Evolutionary conservation across 2,113 vertebrate species (phyloP).

Genomic region (Centropus bengalensis): DNA sequence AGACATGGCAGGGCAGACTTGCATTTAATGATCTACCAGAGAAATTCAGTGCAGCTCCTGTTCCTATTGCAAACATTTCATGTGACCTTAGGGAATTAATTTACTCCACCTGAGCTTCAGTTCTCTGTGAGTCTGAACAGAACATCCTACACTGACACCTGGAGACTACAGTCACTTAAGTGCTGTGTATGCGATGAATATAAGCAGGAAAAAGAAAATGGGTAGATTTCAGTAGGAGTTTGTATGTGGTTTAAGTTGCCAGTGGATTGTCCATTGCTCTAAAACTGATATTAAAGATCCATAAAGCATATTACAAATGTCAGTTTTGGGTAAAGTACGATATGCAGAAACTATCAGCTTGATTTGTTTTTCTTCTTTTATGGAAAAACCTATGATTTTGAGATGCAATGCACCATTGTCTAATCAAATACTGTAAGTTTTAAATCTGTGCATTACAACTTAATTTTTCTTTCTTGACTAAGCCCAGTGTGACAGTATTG

Average conservation of each 20-base stretch:
- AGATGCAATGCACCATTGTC: neutral
- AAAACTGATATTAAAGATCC: neutral
- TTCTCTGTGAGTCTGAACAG: neutral
- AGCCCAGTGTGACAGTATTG: neutral
- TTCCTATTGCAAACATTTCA: neutral
- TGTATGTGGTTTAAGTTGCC: neutral
- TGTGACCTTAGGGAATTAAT: neutral
- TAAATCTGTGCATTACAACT: neutral
- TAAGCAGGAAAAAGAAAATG: neutral
- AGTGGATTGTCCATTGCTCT: neutral
- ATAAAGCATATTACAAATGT: neutral
- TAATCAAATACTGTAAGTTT: neutral
- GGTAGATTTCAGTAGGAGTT: neutral
- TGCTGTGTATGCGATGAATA: neutral
- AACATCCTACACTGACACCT: neutral
- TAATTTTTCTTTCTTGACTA: neutral
- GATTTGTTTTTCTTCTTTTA: neutral
- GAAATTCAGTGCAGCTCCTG: neutral
- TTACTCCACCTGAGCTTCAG: neutral
- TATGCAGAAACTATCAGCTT: neutral
- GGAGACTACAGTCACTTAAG: neutral
- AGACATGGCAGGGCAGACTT: neutral
- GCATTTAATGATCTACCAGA: neutral
- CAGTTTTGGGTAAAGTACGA: neutral
- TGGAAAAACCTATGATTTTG: neutral